Percentiles rank a stretch among this genome's conserved stretches.
These are phyloP conservation scores for Argynnis bischoffii DNA, from an alignment of 2,888 invertebrate species.

Conservation along the genomic window DNA sequence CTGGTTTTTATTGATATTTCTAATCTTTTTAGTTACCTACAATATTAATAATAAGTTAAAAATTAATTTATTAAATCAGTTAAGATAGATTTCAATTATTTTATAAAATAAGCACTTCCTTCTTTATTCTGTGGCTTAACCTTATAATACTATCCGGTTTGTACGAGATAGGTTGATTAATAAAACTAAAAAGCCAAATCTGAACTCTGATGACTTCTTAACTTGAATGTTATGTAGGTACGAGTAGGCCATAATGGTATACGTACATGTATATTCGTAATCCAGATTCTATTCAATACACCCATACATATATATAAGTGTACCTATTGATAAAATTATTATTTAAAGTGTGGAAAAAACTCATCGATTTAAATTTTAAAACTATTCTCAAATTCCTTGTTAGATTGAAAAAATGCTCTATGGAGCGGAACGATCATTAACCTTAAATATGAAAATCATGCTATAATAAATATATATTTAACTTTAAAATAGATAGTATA, in stretches of 20 bases:
- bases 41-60: background rate
- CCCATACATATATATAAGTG: no score
- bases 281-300: no score
- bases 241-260: background rate
- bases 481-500: no score
- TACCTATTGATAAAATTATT: no score
- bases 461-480: background rate
- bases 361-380: background rate
- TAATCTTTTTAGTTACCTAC: background rate
- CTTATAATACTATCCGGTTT: slow-evolving; percentile 20
- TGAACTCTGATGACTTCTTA: slow-evolving; percentile 4
- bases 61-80: background rate
- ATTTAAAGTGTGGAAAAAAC: background rate
- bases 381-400: background rate
- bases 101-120: slow-evolving; percentile 16
- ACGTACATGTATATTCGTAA: no score
- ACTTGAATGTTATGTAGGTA: background rate
- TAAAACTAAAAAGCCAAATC: background rate
- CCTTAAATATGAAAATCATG: background rate
- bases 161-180: slow-evolving; percentile 10
- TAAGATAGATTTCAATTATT: background rate
- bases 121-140: slow-evolving; percentile 7
- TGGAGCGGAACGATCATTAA: slow-evolving; percentile 10
- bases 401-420: slow-evolving; percentile 2
- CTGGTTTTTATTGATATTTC: background rate